Base-by-base conservation (phyloP, 37 sponge, comb jelly and placozoan genomes). In the Aphrocallistes beatrix region DNA sequence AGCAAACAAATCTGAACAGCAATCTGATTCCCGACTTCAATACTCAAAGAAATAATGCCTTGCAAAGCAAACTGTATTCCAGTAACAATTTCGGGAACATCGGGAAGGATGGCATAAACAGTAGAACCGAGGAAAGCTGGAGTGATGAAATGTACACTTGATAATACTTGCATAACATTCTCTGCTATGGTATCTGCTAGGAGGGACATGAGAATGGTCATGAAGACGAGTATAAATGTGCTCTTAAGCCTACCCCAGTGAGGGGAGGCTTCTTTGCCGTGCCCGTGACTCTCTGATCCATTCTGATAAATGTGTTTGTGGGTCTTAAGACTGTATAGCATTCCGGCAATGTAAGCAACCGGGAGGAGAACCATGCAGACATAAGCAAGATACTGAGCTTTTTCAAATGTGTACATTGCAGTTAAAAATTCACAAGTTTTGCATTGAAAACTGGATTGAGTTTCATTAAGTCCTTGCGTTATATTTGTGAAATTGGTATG, bases 1-100 rank as follows among this genome's bases (percentile, higher is more conserved):
- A 86, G 81, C 86, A 86, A 38, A 30, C 86, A 86, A 21, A 86
- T 81, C 49, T 86, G 86, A 36, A 86, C 86, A 30, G 86, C 86
- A 13, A 86, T 86, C 32, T 81, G 75, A 32, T 81, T 86, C 16
- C 86, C 86, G 16, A 86, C 86, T 50, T 86, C 86, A 83, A 86
- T 86, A 82, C 86, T 86, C 39, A 37, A 49, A 23, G 85, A 40
- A 60, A 86, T 86, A 23, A 81, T 86, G 83, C 75, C 75, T 10
- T 86, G 86, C 83, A 86, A 8, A 19, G 86, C 86, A 82, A 86
- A 86, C 36, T 86, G 86, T 1, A 86, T 82, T 9, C 86, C 86
- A 6, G 51, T 86, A 6, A 86, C 86, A 1, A 86, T 17, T 19
- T 86, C 86, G 21, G 86, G 86, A 34, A 86, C 38, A 82, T 86